Percentiles rank a stretch among this genome's conserved stretches.
These are phyloP conservation scores for Romanogobio albipinnatus DNA, from an alignment of 2,113 vertebrate genomes.

Conservation along the genomic window DNA sequence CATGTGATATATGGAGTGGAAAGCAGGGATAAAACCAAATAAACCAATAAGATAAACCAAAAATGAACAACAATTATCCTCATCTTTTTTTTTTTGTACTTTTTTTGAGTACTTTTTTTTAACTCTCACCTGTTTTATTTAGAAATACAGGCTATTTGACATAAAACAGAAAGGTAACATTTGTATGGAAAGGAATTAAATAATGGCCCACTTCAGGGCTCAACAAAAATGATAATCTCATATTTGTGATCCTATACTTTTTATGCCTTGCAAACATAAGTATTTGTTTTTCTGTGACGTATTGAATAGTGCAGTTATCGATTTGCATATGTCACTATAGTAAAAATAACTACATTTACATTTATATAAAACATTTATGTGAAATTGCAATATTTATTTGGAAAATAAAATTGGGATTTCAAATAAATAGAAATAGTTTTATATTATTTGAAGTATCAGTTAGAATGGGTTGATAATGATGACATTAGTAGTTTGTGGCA, in stretches of 20 bases:
- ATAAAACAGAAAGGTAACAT: neutral
- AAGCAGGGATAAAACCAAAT: too few relatives aligned
- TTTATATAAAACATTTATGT: too few relatives aligned
- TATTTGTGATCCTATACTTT: neutral
- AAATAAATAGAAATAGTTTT: too few relatives aligned
- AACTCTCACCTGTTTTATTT: neutral
- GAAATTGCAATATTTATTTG: too few relatives aligned
- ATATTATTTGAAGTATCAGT: too few relatives aligned
- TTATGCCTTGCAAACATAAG: neutral
- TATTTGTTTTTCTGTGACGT: neutral
- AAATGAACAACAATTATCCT: neutral
- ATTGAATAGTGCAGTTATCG: too few relatives aligned
- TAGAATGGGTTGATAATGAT: too few relatives aligned
- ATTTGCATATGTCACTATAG: too few relatives aligned
- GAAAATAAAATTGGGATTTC: too few relatives aligned
- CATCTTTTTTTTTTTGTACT: neutral
- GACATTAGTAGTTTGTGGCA: too few relatives aligned
- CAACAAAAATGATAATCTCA: neutral
- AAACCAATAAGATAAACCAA: neutral
- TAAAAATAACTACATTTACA: too few relatives aligned
- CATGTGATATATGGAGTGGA: neutral
- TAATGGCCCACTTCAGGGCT: neutral
- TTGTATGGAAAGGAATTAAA: neutral
- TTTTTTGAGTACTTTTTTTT: neutral
- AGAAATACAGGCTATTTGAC: neutral